Percentiles rank a stretch among this genome's conserved stretches.
These are phyloP conservation scores for Ptychodera flava DNA, from an alignment of 35 echinoderm and acorn worm genomes.

Conservation along the genomic window DNA sequence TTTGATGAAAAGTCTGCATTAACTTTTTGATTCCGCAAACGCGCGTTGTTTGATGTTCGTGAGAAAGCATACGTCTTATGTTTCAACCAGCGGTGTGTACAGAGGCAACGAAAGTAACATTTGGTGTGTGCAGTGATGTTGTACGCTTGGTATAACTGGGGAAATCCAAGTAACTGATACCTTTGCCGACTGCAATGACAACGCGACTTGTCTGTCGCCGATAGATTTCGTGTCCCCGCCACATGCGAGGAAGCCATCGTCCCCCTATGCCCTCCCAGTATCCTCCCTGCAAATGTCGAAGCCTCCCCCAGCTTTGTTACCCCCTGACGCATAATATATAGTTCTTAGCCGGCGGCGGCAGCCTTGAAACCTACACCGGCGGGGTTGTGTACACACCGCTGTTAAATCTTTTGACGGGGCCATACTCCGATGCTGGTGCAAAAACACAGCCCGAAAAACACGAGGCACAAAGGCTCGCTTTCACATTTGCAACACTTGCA, in stretches of 20 bases:
- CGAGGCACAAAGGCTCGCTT: neutral
- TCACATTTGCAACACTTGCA: neutral
- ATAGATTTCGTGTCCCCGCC: neutral
- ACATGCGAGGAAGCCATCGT: too few species aligned
- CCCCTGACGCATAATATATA: too few species aligned
- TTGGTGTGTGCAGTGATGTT: neutral
- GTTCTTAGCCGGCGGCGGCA: neutral
- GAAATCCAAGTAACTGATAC: neutral
- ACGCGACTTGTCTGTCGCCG: neutral
- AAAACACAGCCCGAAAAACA: neutral
- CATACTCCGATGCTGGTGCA: neutral
- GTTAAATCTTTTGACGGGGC: neutral
- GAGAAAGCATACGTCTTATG: neutral
- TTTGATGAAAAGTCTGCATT: neutral
- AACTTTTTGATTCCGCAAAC: neutral
- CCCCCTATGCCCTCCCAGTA: too few species aligned
- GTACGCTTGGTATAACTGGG: too few species aligned
- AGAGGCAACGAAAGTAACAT: neutral
- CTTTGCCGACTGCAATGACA: neutral
- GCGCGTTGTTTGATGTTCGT: slow-evolving; percentile 1
- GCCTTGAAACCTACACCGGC: neutral
- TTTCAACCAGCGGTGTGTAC: neutral
- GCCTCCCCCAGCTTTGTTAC: too few species aligned
- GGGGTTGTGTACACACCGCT: neutral
- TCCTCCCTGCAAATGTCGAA: too few species aligned